Conservation (phyloP, 2,797 vertebrate genomes). For the Tolypeutes matacus region DNA sequence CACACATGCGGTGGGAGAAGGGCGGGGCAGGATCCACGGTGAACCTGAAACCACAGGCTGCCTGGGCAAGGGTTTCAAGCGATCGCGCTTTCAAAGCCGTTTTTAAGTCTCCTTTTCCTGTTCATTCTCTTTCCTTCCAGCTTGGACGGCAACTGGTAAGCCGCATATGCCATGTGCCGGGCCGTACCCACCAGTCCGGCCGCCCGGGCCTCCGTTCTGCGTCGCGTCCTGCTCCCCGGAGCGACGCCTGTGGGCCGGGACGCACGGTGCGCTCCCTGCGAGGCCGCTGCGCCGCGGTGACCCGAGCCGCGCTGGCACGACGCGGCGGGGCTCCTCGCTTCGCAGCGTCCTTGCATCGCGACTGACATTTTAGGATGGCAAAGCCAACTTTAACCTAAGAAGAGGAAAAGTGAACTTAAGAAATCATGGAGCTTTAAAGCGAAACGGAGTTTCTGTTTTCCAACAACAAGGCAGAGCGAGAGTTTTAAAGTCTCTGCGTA, state of each 20-base stretch:
- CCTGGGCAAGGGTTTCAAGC: accelerated
- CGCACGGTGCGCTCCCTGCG: not conserved
- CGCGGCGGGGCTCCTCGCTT: no score
- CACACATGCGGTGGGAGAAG: not conserved
- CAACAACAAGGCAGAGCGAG: conserved; percentile 64
- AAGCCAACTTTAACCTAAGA: conserved; percentile 72
- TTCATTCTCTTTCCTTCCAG: accelerated
- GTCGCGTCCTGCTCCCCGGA: accelerated
- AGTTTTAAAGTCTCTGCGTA: conserved; percentile 74
- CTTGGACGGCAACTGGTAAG: not conserved
- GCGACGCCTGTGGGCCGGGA: accelerated
- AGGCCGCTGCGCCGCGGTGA: not conserved
- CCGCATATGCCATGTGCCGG: no score
- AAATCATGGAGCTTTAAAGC: conserved; percentile 65
- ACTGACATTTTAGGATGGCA: not conserved
- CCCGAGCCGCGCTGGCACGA: not conserved
- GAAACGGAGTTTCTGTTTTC: conserved; percentile 74
- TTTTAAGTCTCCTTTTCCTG: not conserved
- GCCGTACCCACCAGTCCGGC: accelerated
- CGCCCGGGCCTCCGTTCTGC: not conserved
- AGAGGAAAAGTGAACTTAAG: conserved; percentile 67
- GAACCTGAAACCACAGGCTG: not conserved
- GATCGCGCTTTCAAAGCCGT: not conserved
- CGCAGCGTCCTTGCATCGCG: not conserved
- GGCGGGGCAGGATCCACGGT: accelerated